Evolutionary conservation across 2,113 vertebrate species (phyloP), one percentile per base, ranked within the genome.

Genomic region (Ranitomeya variabilis): DNA sequence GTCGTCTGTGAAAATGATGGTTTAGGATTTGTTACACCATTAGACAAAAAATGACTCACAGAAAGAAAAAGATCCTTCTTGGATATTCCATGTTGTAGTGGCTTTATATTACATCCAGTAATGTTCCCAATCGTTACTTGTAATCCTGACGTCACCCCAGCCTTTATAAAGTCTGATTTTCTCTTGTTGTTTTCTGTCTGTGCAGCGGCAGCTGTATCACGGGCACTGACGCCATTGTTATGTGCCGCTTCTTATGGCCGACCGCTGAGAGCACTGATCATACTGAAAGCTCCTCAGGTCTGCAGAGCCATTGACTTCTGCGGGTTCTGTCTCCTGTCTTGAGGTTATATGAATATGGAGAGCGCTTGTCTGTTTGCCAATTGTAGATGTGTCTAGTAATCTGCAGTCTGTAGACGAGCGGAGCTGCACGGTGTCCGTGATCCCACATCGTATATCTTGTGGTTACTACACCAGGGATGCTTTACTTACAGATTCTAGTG

Each of bases 231-330:
- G 60, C 31, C 54, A 60, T 74, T 86, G 52, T 85, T 14, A 69
- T 76, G 74, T 73, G 67, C 16, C 54, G 60, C 14, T 83, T 15
- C 10, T 51, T 73, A 37, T 86, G 55, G 16, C 55, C 57, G 86
- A 37, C 86, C 59, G 64, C 86, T 80, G 78, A 81, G 86, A 87
- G 52, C 12, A 31, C 37, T 52, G 23, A 59, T 80, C 82, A 60
- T 82, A 64, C 57, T 82, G 86, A 79, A 83, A 88, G 64, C 37
- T 11, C 16, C 52, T 88, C 86, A 74, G 74, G 86, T 82, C 86
- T 60, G 54, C 64, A 71, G 73, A n/a, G n/a, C 86, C 73, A 81
- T 80, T 73, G 86, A 87, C 64, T 81, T 12, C 8, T 82, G 86
- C 59, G 23, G 51, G 73, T 74, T 81, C 78, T 26, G 66, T 31